Evolutionary conservation across 2,888 invertebrate genomes (phyloP).

Genomic region (Oeneis ivallda): DNA sequence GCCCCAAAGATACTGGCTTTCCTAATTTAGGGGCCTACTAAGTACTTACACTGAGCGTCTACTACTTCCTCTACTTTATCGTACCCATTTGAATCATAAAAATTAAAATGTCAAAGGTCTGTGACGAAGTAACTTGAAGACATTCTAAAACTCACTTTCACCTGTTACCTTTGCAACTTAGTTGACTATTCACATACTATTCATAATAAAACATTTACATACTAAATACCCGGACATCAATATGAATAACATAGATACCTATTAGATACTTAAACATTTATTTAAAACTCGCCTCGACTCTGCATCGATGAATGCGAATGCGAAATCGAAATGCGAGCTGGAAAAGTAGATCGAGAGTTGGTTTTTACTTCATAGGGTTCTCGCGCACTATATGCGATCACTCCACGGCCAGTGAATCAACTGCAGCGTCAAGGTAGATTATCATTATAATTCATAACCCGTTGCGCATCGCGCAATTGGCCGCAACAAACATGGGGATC

Average conservation of each 20-base stretch:
- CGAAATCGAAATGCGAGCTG: conserved; percentile 11
- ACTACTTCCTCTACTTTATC: too few relatives aligned
- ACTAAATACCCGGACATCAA: conserved; percentile 2
- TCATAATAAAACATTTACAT: conserved; percentile 1
- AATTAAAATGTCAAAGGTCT: conserved; percentile 8
- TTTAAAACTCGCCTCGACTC: conserved; percentile 13
- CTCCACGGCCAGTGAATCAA: too few relatives aligned
- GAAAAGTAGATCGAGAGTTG: conserved; percentile 11
- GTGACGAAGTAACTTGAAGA: neutral
- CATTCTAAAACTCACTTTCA: conserved; percentile 2
- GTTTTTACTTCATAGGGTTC: neutral
- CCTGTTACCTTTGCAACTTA: neutral
- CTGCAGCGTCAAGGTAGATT: too few relatives aligned
- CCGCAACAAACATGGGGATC: too few relatives aligned
- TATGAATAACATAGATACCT: conserved; percentile 1
- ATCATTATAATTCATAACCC: too few relatives aligned
- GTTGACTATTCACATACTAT: too few relatives aligned
- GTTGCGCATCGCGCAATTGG: too few relatives aligned
- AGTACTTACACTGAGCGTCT: too few relatives aligned
- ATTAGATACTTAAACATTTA: too few relatives aligned
- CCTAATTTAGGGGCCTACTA: too few relatives aligned
- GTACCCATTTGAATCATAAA: neutral
- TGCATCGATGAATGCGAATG: conserved; percentile 17
- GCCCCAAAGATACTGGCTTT: too few relatives aligned
- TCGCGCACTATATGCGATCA: too few relatives aligned